Conservation (phyloP, 2,113 vertebrate species). For the Embiotoca jacksoni region DNA sequence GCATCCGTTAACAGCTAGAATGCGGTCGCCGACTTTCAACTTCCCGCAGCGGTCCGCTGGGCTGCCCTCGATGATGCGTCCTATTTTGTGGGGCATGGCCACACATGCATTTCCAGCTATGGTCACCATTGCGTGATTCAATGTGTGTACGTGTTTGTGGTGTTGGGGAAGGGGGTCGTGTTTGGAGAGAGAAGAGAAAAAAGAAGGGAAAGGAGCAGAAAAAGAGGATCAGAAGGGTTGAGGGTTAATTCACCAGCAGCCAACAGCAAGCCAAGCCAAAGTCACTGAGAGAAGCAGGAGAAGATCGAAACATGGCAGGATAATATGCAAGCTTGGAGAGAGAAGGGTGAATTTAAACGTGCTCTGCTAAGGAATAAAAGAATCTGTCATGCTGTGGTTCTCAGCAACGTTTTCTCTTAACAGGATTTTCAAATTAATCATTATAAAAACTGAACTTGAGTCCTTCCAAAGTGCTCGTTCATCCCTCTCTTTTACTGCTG, state of each 20-base stretch:
- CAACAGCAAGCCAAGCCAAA: conserved; percentile 90
- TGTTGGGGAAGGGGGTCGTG: conserved; percentile 20
- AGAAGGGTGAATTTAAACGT: conserved; percentile 44
- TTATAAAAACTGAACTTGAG: not conserved
- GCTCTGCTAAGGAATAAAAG: conserved; percentile 20
- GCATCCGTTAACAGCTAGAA: conserved; percentile 97
- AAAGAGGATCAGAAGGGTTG: conserved; percentile 92
- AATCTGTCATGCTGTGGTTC: conserved; percentile 13
- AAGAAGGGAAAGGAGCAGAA: conserved; percentile 84
- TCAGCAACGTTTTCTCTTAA: conserved; percentile 10
- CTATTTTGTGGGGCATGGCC: conserved; percentile 99
- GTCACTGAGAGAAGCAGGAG: conserved; percentile 86
- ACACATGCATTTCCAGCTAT: conserved; percentile 99
- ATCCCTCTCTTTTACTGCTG: conserved; percentile 3
- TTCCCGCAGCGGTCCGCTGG: conserved; percentile 98
- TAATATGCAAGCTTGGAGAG: conserved; percentile 84
- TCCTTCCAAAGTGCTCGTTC: not conserved
- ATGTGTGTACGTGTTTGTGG: conserved; percentile 46
- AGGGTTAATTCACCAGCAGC: conserved; percentile 91
- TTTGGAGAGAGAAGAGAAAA: conserved; percentile 73
- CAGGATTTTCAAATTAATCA: conserved; percentile 24
- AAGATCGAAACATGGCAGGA: conserved; percentile 80
- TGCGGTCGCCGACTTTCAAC: conserved; percentile 99
- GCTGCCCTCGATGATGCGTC: conserved; percentile 99
- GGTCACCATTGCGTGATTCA: conserved; percentile 76